Evolutionary conservation across 2,888 invertebrate genomes (phyloP), one percentile per base, ranked within the genome.

Genomic region (Hydrotaea cyrtoneurina): DNA sequence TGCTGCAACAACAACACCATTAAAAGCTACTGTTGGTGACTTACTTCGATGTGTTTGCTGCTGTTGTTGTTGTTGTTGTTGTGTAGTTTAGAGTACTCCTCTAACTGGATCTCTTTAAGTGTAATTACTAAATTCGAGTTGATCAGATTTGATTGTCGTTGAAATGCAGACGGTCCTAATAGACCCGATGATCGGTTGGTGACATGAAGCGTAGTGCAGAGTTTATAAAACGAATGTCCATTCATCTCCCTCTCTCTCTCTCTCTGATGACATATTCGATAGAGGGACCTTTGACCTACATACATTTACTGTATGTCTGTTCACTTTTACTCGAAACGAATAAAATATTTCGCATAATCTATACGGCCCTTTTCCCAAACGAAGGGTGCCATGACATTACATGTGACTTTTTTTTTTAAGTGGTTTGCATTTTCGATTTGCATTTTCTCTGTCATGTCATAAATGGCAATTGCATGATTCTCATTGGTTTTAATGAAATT

Each of bases 21-120:
- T 10, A 64, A 3, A n/a, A 36, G 64, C 64, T 64, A 10, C 64
- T 66, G 66, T 66, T 66, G 43, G 19, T 43, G 43, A 66, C 66
- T 21, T 64, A 66, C 21, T 13, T 31, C 5, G 59, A 59, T 62
- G n/a, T 53, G 53, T 4, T 7, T n/a, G 53, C 8, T 53, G 53
- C n/a, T 17, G 19, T 4, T 53, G 53, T 13, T 53, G 17, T 17
- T 53, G 19, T 8, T 53, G 7, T 15, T 11, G 53, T 39, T 39
- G 13, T n/a, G 36, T 36, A 36, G 36, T 36, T n/a, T n/a, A 36
- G 39, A 50, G 50, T 50, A n/a, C 50, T 50, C 50, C n/a, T 31
- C 31, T 15, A 50, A 50, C 50, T 50, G 50, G 7, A 39, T 2
- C 66, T 66, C 21, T 66, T 66, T 66, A 66, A 66, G 39, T 4